Evolutionary conservation across 2,888 invertebrate species (phyloP).

Genomic region (Drosophila affinis): DNA sequence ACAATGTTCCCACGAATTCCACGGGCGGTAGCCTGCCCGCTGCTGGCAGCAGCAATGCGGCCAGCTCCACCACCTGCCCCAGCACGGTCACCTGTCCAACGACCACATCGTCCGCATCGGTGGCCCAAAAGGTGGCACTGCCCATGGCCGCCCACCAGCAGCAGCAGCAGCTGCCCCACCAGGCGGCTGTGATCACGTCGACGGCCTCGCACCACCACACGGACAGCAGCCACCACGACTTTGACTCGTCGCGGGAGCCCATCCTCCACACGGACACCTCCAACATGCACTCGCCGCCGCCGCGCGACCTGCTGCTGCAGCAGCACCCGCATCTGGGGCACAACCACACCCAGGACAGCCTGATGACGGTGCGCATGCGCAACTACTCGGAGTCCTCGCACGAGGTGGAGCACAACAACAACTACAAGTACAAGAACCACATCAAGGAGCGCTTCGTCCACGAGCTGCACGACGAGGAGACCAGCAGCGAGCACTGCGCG

Average conservation of each 20-base stretch:
- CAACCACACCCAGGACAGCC: constrained; percentile 75
- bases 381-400: constrained; percentile 84
- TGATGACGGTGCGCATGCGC: constrained; percentile 81
- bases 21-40: background rate
- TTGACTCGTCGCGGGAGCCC: constrained; percentile 82
- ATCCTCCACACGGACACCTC: constrained; percentile 82
- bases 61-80: constrained; percentile 65
- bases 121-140: constrained; percentile 20
- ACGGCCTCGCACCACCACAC: constrained; percentile 83
- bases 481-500: constrained; percentile 83
- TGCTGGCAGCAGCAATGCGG: constrained; percentile 50
- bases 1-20: constrained; percentile 38
- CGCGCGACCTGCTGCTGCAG: constrained; percentile 70
- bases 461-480: constrained; percentile 83
- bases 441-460: constrained; percentile 94
- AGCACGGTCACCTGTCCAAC: constrained; percentile 41
- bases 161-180: constrained; percentile 81
- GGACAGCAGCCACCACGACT: constrained; percentile 83
- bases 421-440: constrained; percentile 97
- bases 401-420: constrained; percentile 84
- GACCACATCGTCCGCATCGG: constrained; percentile 9
- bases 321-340: constrained; percentile 67
- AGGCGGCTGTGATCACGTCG: constrained; percentile 83
- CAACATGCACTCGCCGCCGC: constrained; percentile 82
- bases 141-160: constrained; percentile 61